Evolutionary conservation across 2,888 invertebrate genomes (phyloP).

Genomic region (Drosophila tripunctata): DNA sequence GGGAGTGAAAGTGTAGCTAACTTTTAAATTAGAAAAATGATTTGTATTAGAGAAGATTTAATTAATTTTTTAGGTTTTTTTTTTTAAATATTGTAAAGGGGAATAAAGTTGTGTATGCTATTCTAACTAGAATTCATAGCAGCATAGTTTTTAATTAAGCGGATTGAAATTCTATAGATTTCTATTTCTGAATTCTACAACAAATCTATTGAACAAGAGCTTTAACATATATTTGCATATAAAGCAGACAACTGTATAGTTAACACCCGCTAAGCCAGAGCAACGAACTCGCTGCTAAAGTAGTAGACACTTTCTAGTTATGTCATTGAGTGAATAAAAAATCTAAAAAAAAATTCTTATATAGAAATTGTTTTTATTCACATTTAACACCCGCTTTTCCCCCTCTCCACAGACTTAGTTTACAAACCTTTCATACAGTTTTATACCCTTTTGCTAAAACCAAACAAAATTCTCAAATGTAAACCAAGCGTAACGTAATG

Average conservation of each 20-base stretch:
- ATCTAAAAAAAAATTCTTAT: conserved; percentile 10
- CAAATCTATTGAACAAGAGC: background rate
- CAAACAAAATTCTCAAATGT: conserved; percentile 36
- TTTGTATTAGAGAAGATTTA: no score
- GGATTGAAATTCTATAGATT: background rate
- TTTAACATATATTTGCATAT: background rate
- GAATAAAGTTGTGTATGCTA: no score
- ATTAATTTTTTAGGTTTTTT: no score
- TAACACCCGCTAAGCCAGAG: background rate
- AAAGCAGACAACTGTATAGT: background rate
- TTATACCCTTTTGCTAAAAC: conserved; percentile 20
- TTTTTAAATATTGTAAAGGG: no score
- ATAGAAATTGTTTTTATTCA: conserved; percentile 21
- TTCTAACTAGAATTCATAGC: no score
- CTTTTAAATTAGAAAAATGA: no score
- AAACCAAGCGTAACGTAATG: conserved; percentile 46
- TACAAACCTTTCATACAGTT: conserved; percentile 9
- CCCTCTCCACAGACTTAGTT: no score
- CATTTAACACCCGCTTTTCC: background rate
- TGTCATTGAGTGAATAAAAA: conserved; percentile 22
- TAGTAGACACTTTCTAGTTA: conserved; percentile 33
- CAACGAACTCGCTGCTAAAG: conserved; percentile 32
- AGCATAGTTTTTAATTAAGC: background rate
- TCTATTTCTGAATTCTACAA: no score
- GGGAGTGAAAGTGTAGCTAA: background rate